Evolutionary conservation across 1,140 invertebrate species (phyloP), one percentile per base, ranked within the genome.

Genomic region (Bombus impatiens): DNA sequence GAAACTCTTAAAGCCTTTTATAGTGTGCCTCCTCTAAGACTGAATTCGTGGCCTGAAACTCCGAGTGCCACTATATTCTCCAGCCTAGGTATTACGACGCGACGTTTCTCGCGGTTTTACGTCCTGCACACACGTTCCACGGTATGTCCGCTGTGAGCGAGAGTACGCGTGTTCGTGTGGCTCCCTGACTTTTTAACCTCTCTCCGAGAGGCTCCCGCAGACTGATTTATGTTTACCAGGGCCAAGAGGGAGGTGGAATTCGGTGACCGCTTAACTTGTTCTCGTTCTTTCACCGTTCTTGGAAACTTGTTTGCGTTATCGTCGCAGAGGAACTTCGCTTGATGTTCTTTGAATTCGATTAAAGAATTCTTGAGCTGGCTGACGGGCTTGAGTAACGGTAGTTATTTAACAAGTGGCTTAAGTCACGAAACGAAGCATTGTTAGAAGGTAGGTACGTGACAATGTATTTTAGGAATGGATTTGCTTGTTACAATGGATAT

Each of bases 1-100:
- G 86, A 88, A 91, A 91, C 89, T 91, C 88, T 91, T 88, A 84
- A 91, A 91, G 86, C 84, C 86, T 91, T 89, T 87, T 87, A 91
- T 82, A 76, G 86, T 62, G 84, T 79, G 88, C 78, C 78, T 78
- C 81, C 72, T 91, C 84, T 86, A 84, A 88, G 84, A 88, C 89
- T 88, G 87, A 90, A 91, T 91, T 90, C 89, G 89, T 90, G 89
- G 89, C 62, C 81, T 81, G 89, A 90, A 90, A 90, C 80, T 90
- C 86, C 65, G 83, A 90, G 83, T 87, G 88, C 89, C 72, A 74
- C 86, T 90, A 86, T 90, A 90, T 88, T 74, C 82, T 47, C 59
- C 35, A 53, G 53, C 75, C 42, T 65, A 28, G 78, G 71, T 83
- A 79, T 90, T 88, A 88, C 76, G 74, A 74, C 65, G 37, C 74